Evolutionary conservation across 2,797 vertebrate genomes (phyloP).

Genomic region (Margarornis squamiger): DNA sequence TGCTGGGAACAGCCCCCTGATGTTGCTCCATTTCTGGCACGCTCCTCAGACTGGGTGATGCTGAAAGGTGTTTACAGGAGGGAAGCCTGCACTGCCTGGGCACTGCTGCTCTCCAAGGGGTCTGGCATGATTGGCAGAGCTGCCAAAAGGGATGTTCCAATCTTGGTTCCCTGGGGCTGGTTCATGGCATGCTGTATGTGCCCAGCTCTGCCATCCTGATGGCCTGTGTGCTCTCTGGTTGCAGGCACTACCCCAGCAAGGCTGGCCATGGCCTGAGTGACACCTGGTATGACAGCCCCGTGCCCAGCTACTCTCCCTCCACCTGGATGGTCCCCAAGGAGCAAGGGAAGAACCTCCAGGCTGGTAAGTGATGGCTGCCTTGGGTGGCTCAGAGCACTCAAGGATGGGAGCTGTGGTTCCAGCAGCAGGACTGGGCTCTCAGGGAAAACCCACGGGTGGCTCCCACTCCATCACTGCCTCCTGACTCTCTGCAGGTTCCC

Average conservation of each 20-base stretch:
- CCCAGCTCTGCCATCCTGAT: neutral
- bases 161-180: rapidly evolving
- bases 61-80: neutral
- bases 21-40: neutral
- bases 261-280: conserved; percentile 75
- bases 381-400: neutral
- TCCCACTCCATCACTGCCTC: neutral
- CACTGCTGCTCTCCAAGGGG: neutral
- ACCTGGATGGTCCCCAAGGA: conserved; percentile 84
- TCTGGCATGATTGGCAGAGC: neutral
- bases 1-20: neutral
- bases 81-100: neutral
- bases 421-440: rapidly evolving
- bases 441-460: rapidly evolving
- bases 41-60: rapidly evolving
- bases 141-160: neutral
- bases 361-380: conserved; percentile 73
- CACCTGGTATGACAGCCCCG: conserved; percentile 77
- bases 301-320: conserved; percentile 82
- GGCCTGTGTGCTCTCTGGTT: neutral
- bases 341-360: conserved; percentile 80
- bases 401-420: rapidly evolving
- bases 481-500: conserved; percentile 69
- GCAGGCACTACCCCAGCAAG: conserved; percentile 84
- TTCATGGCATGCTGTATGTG: rapidly evolving